Percentiles rank a stretch among this genome's conserved stretches.
Evolutionary conservation across 2,113 vertebrate species (phyloP).

Genomic region (human (Homo sapiens)): GRCh38 chrX:77612001-77612500

Average conservation of each 20-base stretch:
- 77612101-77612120: background rate
- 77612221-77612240: background rate
- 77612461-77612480: too few relatives aligned
- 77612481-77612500: too few relatives aligned
- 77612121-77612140: background rate
- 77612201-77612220: conserved; percentile 6
- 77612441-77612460: too few relatives aligned
- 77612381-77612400: too few relatives aligned
- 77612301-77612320: background rate
- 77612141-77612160: background rate
- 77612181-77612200: background rate
- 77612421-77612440: too few relatives aligned
- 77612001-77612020: background rate
- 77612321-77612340: background rate
- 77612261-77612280: background rate
- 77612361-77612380: background rate
- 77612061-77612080: background rate
- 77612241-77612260: background rate
- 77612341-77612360: background rate
- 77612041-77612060: background rate
- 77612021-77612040: background rate
- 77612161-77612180: background rate
- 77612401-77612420: too few relatives aligned
- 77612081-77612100: background rate
- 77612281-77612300: background rate